These are phyloP conservation scores for Drosophila cracens DNA, from an alignment of 2,888 invertebrate species.

Conservation along the genomic window DNA sequence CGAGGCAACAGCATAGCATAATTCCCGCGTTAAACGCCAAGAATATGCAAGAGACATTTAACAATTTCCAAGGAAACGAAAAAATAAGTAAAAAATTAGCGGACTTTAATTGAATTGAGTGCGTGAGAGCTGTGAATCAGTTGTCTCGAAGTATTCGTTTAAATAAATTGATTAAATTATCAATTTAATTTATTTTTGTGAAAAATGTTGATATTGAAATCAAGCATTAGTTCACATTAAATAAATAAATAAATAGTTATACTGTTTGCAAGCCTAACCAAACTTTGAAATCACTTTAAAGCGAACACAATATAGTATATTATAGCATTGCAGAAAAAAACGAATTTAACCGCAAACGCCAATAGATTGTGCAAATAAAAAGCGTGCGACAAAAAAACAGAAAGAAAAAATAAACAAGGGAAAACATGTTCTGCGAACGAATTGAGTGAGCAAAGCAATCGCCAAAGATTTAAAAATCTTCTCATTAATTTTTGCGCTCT, in stretches of 20 bases:
- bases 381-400: constrained; percentile 20
- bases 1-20: constrained; percentile 55
- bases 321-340: background rate
- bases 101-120: background rate
- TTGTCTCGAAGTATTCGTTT: background rate
- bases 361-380: constrained; percentile 25
- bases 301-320: constrained; percentile 7
- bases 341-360: constrained; percentile 15
- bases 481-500: constrained; percentile 1
- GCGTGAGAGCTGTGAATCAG: background rate
- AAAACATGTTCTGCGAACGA: background rate
- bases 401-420: background rate
- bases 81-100: background rate
- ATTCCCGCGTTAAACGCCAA: constrained; percentile 52
- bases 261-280: background rate
- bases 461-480: background rate
- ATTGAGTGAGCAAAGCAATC: constrained; percentile 28
- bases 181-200: background rate
- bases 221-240: background rate
- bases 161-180: background rate
- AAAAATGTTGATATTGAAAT: background rate
- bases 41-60: constrained; percentile 8
- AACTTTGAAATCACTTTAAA: constrained; percentile 6
- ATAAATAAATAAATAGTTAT: background rate
- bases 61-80: constrained; percentile 8